Percentiles rank a stretch among this genome's conserved stretches.
Conservation (phyloP, 2,113 vertebrate genomes). For the Eupsittula cactorum region DNA sequence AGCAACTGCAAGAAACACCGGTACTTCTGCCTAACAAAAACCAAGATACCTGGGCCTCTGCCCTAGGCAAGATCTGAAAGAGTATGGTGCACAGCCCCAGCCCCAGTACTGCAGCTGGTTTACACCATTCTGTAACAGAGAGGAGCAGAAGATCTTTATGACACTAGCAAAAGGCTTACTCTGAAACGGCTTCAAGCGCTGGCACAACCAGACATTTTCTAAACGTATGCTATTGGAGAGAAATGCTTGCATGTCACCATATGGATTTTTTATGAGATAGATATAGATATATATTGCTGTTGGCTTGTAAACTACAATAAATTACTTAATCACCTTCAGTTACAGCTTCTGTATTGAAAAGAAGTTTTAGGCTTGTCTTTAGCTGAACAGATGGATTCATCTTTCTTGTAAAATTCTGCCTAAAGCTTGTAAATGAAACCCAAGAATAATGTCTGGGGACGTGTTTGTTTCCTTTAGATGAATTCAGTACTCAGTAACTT, state of each 20-base stretch:
- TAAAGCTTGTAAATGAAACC: neutral
- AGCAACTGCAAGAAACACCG: neutral
- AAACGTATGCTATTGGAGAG: neutral
- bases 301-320: conserved; percentile 17
- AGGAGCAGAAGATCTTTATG: neutral
- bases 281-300: neutral
- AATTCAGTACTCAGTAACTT: neutral
- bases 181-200: conserved; percentile 38
- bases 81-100: neutral
- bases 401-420: neutral
- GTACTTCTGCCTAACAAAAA: neutral
- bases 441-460: neutral
- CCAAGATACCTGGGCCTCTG: neutral
- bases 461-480: neutral
- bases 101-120: neutral
- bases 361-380: neutral
- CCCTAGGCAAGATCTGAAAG: neutral
- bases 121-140: neutral
- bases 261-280: neutral
- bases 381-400: neutral
- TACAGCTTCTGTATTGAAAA: neutral
- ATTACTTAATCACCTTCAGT: neutral
- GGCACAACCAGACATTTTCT: conserved; percentile 16
- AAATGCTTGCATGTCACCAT: conserved; percentile 4
- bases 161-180: neutral